phyloP scores from a whole-genome alignment of 2,888 invertebrate genomes.

The Patella caerulea region DNA sequence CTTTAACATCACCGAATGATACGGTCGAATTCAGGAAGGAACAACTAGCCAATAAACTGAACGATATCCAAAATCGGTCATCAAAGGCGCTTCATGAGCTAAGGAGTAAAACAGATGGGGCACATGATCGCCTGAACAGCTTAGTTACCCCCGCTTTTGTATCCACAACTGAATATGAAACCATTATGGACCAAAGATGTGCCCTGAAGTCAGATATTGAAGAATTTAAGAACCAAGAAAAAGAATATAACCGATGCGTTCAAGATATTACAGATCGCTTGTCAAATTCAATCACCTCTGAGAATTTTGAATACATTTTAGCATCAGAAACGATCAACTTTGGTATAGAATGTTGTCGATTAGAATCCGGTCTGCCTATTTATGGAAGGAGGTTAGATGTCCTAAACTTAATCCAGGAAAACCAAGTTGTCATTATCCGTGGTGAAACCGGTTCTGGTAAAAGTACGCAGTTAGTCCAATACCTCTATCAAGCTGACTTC shows the following conservation, averaged over 20 bases:
- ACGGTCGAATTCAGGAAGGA: no score
- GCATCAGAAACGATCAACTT: conserved; percentile 27
- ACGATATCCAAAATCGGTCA: no score
- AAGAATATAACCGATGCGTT: conserved; percentile 45
- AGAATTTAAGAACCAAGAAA: conserved; percentile 48
- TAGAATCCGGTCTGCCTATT: conserved; percentile 60
- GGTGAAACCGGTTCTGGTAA: conserved; percentile 72
- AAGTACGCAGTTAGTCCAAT: conserved; percentile 71
- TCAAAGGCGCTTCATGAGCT: no score
- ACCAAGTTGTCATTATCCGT: conserved; percentile 64
- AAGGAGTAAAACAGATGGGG: no score
- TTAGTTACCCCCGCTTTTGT: no score
- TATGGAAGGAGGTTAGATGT: conserved; percentile 62
- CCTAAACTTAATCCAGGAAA: conserved; percentile 45
- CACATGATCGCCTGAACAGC: no score
- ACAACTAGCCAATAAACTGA: no score
- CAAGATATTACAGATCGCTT: conserved; percentile 25
- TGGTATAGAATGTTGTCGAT: conserved; percentile 52
- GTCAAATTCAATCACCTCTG: no score
- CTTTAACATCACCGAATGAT: background rate
- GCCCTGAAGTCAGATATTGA: conserved; percentile 43
- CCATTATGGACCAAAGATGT: conserved; percentile 26
- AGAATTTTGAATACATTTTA: no score
- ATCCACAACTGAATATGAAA: background rate
- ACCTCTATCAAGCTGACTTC: conserved; percentile 61